These are phyloP conservation scores for Copidosoma aretas DNA, from an alignment of 2,888 invertebrate genomes.

Conservation along the genomic window DNA sequence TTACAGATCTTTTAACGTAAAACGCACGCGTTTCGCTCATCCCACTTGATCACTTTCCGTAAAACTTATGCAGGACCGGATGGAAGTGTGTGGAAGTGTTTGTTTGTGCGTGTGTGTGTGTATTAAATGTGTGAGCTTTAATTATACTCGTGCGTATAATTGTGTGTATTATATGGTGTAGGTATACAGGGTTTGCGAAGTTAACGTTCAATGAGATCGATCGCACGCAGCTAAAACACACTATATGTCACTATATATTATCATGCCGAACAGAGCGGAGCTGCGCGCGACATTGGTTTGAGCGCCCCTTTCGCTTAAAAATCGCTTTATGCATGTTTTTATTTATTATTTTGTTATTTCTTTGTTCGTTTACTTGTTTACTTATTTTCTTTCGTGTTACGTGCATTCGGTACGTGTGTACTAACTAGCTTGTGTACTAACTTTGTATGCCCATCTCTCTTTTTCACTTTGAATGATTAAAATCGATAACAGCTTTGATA, in stretches of 20 bases:
- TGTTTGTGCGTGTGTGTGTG: neutral
- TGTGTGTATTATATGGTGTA: conserved; percentile 26
- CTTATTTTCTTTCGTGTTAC: conserved; percentile 32
- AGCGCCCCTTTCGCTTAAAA: conserved; percentile 45
- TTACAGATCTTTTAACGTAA: conserved; percentile 17
- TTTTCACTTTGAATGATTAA: conserved; percentile 51
- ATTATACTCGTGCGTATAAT: conserved; percentile 27
- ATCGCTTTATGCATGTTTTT: neutral
- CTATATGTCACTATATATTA: no score
- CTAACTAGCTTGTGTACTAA: conserved; percentile 56
- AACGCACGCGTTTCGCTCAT: conserved; percentile 1
- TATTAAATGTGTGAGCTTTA: no score
- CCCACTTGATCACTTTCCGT: conserved; percentile 29
- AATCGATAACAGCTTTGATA: conserved; percentile 56
- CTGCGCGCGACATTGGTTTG: conserved; percentile 49
- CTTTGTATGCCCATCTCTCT: conserved; percentile 30
- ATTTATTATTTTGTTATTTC: no score
- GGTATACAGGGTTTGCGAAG: conserved; percentile 44
- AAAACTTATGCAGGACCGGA: conserved; percentile 44
- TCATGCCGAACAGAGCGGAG: neutral
- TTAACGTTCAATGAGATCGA: conserved; percentile 62
- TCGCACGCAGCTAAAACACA: conserved; percentile 47
- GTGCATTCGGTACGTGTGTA: conserved; percentile 52
- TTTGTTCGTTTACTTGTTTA: no score
- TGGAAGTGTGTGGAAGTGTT: conserved; percentile 45